Base-by-base conservation (phyloP, 2,797 vertebrate species). In the Rhincodon typus region DNA sequence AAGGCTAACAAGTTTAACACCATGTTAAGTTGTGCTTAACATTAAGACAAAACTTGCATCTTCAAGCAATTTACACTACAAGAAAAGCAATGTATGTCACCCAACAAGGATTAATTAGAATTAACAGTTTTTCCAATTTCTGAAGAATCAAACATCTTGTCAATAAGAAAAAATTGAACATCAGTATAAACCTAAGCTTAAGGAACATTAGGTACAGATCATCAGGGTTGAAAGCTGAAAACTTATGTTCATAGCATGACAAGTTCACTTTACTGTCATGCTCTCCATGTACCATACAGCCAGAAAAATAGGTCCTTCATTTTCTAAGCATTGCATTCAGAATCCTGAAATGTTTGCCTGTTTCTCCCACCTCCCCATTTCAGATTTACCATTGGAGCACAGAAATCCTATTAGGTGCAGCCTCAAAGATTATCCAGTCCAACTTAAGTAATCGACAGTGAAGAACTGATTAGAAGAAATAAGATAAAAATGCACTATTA, bases 281-380 rank as follows among this genome's bases (percentile, higher is more conserved):
- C 10, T 5, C 57, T 12, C 27, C 17, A 90, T 23, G 13, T 62
- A 17, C 15, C 30, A 57, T 62, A 34, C 34, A 17, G 1, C 87
- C 4, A 50, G 17, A 27, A 53, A 50, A 15, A 3, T 0, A 88
- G 53, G 10, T 30, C 27, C 86, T 50, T 46, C 10, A 19, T 50
- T 50, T 25, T 53, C 42, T 34, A 34, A 57, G 30, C 30, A 12
- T n/a, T 0, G 12, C 1, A 25, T 7, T 62, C 15, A 27, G 87
- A 62, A n/a, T 30, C 27, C 86, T 88, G 27, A 30, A 53, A 50
- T 30, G 10, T 77, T 34, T 46, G 3, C 97, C 69, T 4, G 21
- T 96, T 93, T 34, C 19, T 57, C 6, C 90, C 6, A 70, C 86
- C 77, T 38, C 62, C 86, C 79, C 27, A 94, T 15, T 88, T 88